phyloP scores from a whole-genome alignment of 2,113 vertebrate genomes.

The Bagarius yarrelli region DNA sequence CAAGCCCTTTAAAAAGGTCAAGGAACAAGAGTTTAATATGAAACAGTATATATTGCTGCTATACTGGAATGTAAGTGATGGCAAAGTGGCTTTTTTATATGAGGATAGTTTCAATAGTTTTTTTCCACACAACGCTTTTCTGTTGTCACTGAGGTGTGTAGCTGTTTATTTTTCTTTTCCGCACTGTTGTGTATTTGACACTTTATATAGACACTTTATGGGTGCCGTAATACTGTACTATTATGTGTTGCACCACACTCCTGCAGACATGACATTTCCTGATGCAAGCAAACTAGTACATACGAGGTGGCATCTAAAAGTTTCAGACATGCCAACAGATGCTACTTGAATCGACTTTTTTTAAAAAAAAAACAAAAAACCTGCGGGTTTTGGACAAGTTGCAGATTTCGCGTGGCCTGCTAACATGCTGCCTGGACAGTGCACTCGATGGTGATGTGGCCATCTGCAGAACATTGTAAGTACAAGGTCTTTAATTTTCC shows the following conservation, averaged over 20 bases:
- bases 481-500: conserved; percentile 64
- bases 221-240: not conserved
- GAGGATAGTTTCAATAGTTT: too few species aligned
- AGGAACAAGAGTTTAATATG: too few species aligned
- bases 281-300: not conserved
- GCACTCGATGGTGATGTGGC: conserved; percentile 55
- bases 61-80: too few species aligned
- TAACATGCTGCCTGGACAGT: conserved; percentile 28
- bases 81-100: not conserved
- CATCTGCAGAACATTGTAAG: conserved; percentile 62
- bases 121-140: too few species aligned
- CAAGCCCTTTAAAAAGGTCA: too few species aligned
- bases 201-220: not conserved
- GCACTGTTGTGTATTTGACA: not conserved
- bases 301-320: not conserved
- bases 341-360: not conserved
- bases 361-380: too few species aligned
- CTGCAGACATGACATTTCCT: not conserved
- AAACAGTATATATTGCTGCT: too few species aligned
- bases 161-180: not conserved
- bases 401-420: not conserved
- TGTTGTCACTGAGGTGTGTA: not conserved
- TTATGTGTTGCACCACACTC: not conserved
- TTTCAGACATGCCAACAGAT: too few species aligned
- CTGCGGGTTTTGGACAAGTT: not conserved